Percentiles rank a stretch among this genome's conserved stretches.
phyloP scores from a whole-genome alignment of 2,797 vertebrate species.

The Sebastiscus albofasciatus region DNA sequence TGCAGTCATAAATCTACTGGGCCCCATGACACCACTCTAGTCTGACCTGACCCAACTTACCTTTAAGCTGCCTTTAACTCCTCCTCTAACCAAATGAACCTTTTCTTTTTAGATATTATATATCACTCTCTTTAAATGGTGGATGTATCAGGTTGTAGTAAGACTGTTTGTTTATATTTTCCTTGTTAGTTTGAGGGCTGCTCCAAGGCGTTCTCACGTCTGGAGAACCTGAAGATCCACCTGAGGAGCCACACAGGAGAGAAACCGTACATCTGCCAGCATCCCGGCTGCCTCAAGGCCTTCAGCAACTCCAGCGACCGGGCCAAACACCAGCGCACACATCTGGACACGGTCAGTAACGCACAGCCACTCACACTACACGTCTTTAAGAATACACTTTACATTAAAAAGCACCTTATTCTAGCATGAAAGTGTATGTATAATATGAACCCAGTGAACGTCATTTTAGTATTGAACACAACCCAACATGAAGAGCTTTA shows the following conservation, averaged over 20 bases:
- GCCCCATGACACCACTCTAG: not conserved
- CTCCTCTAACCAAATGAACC: not conserved
- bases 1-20: not conserved
- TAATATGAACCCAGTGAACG: not conserved
- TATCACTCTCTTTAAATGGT: not conserved
- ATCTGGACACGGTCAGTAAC: slow-evolving; percentile 80
- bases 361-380: not conserved
- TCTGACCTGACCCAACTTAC: not conserved
- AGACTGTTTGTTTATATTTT: not conserved
- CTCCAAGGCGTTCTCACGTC: slow-evolving; percentile 80
- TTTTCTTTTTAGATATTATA: not conserved
- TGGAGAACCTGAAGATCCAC: slow-evolving; percentile 85
- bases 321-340: slow-evolving; percentile 83
- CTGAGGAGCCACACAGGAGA: slow-evolving; percentile 82
- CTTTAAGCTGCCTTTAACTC: not conserved
- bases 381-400: not conserved
- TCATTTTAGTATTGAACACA: not conserved
- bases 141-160: not conserved
- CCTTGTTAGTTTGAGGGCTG: slow-evolving; percentile 80
- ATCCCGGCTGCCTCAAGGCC: slow-evolving; percentile 80
- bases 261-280: slow-evolving; percentile 82
- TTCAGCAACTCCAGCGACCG: slow-evolving; percentile 85
- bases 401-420: not conserved
- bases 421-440: not conserved
- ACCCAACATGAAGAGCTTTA: not conserved